phyloP scores from a whole-genome alignment of 2,797 vertebrate genomes.

The Xyrichtys novacula region DNA sequence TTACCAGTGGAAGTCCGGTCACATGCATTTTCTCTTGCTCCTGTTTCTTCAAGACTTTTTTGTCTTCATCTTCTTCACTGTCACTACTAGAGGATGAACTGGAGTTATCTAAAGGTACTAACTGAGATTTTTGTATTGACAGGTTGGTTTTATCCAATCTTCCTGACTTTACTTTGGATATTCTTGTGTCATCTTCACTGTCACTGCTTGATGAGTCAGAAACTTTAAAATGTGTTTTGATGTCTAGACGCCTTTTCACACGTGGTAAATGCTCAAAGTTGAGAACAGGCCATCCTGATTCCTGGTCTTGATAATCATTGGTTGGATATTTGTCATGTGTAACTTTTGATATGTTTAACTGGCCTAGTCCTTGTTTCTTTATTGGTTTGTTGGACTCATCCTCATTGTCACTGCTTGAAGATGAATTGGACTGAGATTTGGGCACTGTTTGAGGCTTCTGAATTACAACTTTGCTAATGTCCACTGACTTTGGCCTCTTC shows the following conservation, averaged over 20 bases:
- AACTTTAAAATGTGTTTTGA: slow-evolving; percentile 21
- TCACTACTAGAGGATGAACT: too few species aligned
- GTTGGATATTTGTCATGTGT: background rate
- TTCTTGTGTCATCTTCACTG: slow-evolving; percentile 1
- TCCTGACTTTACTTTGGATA: too few species aligned
- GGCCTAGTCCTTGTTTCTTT: background rate
- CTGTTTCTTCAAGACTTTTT: background rate
- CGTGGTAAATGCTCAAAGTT: background rate
- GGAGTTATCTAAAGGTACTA: too few species aligned
- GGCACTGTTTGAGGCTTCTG: too few species aligned
- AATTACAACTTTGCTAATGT: background rate
- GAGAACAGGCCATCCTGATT: background rate
- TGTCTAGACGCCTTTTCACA: slow-evolving; percentile 32
- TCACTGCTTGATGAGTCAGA: slow-evolving; percentile 20
- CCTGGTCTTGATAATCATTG: background rate
- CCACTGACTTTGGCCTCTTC: background rate
- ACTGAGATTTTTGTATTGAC: too few species aligned
- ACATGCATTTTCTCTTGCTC: background rate
- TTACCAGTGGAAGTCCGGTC: fast-evolving
- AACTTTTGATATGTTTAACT: background rate
- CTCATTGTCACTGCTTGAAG: background rate
- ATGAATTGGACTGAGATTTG: background rate
- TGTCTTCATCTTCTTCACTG: slow-evolving; percentile 2
- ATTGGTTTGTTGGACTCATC: background rate
- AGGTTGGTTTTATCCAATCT: too few species aligned